phyloP scores from a whole-genome alignment of 2,797 vertebrate species.

The Pipistrellus pipistrellus region DNA sequence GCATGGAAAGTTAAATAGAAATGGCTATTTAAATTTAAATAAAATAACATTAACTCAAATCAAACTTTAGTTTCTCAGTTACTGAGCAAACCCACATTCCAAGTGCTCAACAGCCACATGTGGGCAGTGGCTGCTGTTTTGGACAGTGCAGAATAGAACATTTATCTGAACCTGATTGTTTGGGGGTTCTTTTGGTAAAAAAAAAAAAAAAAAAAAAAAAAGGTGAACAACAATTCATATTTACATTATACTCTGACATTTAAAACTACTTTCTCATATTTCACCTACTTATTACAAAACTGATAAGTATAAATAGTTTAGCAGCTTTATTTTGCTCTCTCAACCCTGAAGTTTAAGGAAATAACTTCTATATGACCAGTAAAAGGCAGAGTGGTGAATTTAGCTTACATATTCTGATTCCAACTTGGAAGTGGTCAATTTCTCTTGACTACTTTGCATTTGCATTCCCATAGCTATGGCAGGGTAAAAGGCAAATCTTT shows the following conservation, averaged over 20 bases:
- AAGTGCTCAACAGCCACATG: neutral
- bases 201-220: neutral
- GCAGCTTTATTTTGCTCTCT: neutral
- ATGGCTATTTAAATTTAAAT: neutral
- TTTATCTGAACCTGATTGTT: neutral
- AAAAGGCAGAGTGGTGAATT: neutral
- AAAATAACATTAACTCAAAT: neutral
- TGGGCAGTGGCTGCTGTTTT: neutral
- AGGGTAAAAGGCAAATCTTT: neutral
- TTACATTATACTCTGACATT: neutral
- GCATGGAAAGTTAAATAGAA: neutral
- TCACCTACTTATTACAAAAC: neutral
- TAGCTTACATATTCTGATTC: neutral
- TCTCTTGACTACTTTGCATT: neutral
- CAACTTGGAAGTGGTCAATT: neutral
- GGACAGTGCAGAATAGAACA: neutral
- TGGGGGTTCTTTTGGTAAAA: neutral
- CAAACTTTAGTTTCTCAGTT: neutral
- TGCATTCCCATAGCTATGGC: neutral
- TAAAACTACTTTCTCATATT: neutral
- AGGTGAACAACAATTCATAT: neutral
- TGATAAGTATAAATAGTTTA: neutral
- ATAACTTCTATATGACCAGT: neutral
- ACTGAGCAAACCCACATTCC: neutral
- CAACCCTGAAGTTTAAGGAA: neutral